A percentile compares a stretch with the other conserved stretches of the same genome.
These are phyloP conservation scores for Tinamus major DNA, from an alignment of 2,797 vertebrate species.

Conservation along the genomic window DNA sequence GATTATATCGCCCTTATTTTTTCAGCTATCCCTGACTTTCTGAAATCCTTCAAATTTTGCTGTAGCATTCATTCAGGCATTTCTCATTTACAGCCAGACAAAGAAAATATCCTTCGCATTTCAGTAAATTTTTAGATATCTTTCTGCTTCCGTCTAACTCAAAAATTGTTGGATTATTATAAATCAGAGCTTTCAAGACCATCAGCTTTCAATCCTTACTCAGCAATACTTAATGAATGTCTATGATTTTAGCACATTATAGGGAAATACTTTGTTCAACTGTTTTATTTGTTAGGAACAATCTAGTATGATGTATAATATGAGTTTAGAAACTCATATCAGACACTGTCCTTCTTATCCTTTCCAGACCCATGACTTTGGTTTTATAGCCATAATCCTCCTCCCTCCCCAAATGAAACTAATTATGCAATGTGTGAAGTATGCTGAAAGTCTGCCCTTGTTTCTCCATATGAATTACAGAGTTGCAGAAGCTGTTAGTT, in stretches of 20 bases:
- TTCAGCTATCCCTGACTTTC: background rate
- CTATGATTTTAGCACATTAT: background rate
- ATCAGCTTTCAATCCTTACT: background rate
- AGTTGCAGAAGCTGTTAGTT: background rate
- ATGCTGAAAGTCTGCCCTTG: background rate
- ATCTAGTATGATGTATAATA: background rate
- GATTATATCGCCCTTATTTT: background rate
- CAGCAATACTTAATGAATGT: background rate
- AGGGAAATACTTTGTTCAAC: background rate
- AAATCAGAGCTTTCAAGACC: background rate
- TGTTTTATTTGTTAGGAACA: background rate
- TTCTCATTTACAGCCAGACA: background rate
- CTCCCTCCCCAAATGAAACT: background rate
- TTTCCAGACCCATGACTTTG: background rate
- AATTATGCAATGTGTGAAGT: background rate
- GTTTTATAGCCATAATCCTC: background rate
- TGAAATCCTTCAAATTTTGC: background rate
- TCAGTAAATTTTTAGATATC: background rate
- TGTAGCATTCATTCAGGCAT: background rate
- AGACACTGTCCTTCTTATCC: background rate
- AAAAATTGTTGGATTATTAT: background rate
- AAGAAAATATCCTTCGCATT: background rate
- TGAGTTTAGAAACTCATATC: background rate
- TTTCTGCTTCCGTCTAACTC: background rate
- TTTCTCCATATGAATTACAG: fast-evolving